These are phyloP conservation scores for Rhinolophus ferrumequinum DNA, from an alignment of 2,113 vertebrate genomes.

Conservation along the genomic window DNA sequence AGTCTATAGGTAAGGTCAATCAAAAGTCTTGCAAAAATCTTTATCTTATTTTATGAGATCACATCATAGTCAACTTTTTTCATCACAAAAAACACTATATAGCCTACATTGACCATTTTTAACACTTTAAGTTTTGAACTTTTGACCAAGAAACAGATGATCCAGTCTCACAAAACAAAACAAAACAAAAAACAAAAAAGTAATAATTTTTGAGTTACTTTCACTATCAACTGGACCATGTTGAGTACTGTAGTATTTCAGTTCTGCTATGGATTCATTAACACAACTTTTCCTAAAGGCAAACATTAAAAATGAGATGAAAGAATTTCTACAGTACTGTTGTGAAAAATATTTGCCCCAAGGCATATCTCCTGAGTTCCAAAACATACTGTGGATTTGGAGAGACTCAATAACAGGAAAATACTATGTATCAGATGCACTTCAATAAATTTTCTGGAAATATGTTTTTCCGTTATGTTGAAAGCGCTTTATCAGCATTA, in stretches of 20 bases:
- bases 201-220: not conserved
- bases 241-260: not conserved
- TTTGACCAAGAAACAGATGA: not conserved
- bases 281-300: not conserved
- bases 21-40: not conserved
- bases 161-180: not conserved
- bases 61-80: not conserved
- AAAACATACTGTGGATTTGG: not conserved
- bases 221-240: not conserved
- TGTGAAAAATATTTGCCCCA: slow-evolving; percentile 36
- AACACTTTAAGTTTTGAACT: not conserved
- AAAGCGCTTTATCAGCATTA: not conserved
- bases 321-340: not conserved
- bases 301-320: not conserved
- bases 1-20: not conserved
- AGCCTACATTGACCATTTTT: not conserved
- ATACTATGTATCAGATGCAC: not conserved
- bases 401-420: not conserved
- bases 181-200: not conserved
- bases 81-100: not conserved
- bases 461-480: not conserved
- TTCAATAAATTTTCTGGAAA: not conserved
- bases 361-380: not conserved
- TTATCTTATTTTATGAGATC: not conserved
- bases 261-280: not conserved